Conservation (phyloP, 2,888 invertebrate genomes). For the Myopa testacea region DNA sequence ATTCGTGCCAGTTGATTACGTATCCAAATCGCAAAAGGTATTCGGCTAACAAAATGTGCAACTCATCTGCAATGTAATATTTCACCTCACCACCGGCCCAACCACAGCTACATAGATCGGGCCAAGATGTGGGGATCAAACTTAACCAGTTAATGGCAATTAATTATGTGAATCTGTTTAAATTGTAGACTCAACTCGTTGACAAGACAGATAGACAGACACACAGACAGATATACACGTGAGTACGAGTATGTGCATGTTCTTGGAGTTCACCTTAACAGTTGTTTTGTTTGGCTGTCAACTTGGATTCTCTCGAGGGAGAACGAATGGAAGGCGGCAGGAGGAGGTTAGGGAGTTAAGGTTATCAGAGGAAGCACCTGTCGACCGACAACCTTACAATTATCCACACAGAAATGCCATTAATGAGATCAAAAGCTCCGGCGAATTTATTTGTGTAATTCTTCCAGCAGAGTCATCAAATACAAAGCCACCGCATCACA, state of each 20-base stretch:
- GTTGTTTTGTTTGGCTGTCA: not conserved
- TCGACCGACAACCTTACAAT: slow-evolving; percentile 56
- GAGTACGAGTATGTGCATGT: not conserved
- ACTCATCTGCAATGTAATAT: slow-evolving; percentile 30
- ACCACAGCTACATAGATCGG: not conserved
- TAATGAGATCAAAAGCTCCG: slow-evolving; percentile 62
- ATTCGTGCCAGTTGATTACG: slow-evolving; percentile 56
- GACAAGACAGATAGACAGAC: slow-evolving; percentile 45
- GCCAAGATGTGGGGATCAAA: slow-evolving; percentile 8
- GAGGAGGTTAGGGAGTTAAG: not conserved
- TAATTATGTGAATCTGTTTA: slow-evolving; percentile 64
- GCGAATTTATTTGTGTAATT: slow-evolving; percentile 24
- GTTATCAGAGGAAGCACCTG: not conserved
- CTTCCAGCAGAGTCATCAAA: slow-evolving; percentile 7
- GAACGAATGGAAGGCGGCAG: not conserved
- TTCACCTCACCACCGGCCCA: not conserved
- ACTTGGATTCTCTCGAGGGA: not conserved
- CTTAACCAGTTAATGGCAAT: slow-evolving; percentile 55
- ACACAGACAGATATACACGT: slow-evolving; percentile 34
- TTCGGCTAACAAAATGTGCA: slow-evolving; percentile 36
- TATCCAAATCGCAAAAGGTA: slow-evolving; percentile 59
- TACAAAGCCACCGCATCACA: slow-evolving; percentile 20
- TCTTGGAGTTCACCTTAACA: slow-evolving; percentile 14
- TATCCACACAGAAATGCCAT: slow-evolving; percentile 63
- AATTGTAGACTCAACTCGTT: slow-evolving; percentile 52